Evolutionary conservation across 2,797 vertebrate species (phyloP), one percentile per base, ranked within the genome.

Genomic region (Phyllotis vaccarum): DNA sequence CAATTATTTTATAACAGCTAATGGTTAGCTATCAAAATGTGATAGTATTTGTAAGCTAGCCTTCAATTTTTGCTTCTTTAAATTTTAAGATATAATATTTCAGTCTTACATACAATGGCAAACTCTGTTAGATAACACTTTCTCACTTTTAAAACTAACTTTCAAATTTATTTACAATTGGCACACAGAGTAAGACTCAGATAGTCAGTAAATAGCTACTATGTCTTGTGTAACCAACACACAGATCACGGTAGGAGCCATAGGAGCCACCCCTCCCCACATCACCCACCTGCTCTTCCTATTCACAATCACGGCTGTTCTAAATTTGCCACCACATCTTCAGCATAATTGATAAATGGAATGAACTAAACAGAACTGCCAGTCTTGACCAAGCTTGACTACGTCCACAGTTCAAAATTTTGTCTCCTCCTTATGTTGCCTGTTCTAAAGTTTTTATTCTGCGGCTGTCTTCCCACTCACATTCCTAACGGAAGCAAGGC

Each of bases 1-100:
- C n/a, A n/a, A n/a, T 5, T 46, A 85, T 94, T 94, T 86, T 85
- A 27, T 88, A 78, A 31, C 1, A 94, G 22, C 86, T 89, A 70
- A 66, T 37, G 2, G 24, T 93, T 90, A 49, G 17, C 34, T 12
- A 91, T 16, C 14, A 58, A 90, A 90, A 68, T 34, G 27, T 75
- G 34, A 10, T 74, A 56, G 83, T 82, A 93, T 87, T 86, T 62
- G 2, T 74, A 74, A 79, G 46, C 16, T 88, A 94, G 40, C 22
- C 40, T n/a, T 79, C 54, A 58, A 37, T 74, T 74, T 74, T 81
- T 56, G 79, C 37, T 16, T 74, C 64, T 92, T 43, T 46, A 52
- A 70, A 34, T 52, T 91, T 82, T 92, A 66, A 1, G 29, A 9
- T 52, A 24, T 24, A 52, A 14, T 40, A 85, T 88, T 88, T 66